Percentiles rank a stretch among this genome's conserved stretches.
Evolutionary conservation across 2,113 vertebrate species (phyloP).

Genomic region (Periophthalmodon schlosseri): DNA sequence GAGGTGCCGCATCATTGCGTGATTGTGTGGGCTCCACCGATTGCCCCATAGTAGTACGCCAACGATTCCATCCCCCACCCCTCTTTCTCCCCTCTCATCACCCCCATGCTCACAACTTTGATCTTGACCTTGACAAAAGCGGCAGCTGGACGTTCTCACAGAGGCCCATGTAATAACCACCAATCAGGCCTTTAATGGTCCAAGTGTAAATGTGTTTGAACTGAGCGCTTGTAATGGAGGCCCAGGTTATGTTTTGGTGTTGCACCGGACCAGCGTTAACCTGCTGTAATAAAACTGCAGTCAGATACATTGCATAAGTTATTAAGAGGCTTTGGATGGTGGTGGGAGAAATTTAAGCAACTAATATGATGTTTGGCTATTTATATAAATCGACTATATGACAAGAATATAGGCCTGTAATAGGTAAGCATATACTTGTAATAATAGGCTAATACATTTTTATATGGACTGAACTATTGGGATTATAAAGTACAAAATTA

Average conservation of each 20-base stretch:
- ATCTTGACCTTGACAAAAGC: conserved; percentile 62
- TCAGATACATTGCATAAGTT: conserved; percentile 32
- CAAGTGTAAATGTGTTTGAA: conserved; percentile 52
- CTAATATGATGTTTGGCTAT: conserved; percentile 13
- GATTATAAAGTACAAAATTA: too few relatives aligned
- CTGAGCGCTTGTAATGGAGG: conserved; percentile 15
- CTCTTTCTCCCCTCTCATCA: background rate
- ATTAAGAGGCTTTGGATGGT: conserved; percentile 18
- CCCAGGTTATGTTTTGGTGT: conserved; percentile 35
- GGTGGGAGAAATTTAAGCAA: conserved; percentile 18
- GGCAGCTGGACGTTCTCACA: conserved; percentile 58
- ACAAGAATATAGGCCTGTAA: background rate
- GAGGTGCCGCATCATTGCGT: conserved; percentile 61
- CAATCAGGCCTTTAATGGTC: conserved; percentile 52
- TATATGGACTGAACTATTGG: background rate
- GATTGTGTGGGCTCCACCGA: conserved; percentile 40
- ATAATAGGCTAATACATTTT: background rate
- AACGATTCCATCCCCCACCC: background rate
- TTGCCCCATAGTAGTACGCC: conserved; percentile 37
- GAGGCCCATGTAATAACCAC: conserved; percentile 46
- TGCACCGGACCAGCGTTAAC: conserved; percentile 23
- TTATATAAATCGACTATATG: background rate
- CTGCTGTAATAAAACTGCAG: conserved; percentile 27
- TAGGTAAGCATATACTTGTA: background rate
- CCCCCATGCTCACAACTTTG: conserved; percentile 18